Percentiles rank a stretch among this genome's conserved stretches.
These are phyloP conservation scores for Drosophila teissieri DNA, from an alignment of 1,140 invertebrate genomes.

Conservation along the genomic window DNA sequence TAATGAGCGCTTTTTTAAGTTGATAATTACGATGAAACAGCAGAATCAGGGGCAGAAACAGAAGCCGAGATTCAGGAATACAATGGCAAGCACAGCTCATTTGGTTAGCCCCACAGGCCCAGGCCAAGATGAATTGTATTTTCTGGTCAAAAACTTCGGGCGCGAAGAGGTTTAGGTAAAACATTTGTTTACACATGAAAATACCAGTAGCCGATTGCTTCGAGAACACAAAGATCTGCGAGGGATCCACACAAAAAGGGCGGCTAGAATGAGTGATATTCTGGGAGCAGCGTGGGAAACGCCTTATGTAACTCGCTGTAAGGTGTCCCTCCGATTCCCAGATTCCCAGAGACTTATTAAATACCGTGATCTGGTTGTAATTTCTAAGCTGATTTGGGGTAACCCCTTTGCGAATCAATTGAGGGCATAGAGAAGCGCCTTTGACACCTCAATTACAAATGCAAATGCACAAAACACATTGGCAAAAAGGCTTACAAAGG, in stretches of 20 bases:
- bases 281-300: constrained; percentile 72
- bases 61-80: constrained; percentile 24
- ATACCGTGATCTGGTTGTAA: constrained; percentile 73
- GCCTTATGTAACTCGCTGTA: constrained; percentile 64
- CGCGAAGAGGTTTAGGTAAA: constrained; percentile 63
- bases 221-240: constrained; percentile 43
- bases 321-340: constrained; percentile 37
- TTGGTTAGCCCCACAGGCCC: constrained; percentile 52
- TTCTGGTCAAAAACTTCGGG: constrained; percentile 23
- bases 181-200: constrained; percentile 79
- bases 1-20: constrained; percentile 79
- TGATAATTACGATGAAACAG: constrained; percentile 80
- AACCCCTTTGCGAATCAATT: constrained; percentile 69
- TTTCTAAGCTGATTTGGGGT: constrained; percentile 66
- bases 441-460: constrained; percentile 59
- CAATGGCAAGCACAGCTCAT: constrained; percentile 53
- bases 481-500: not conserved
- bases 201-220: constrained; percentile 78
- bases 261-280: constrained; percentile 44
- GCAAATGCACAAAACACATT: constrained; percentile 38
- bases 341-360: constrained; percentile 58
- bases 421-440: constrained; percentile 20
- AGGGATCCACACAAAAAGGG: constrained; percentile 15
- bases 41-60: constrained; percentile 49
- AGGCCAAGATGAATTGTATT: constrained; percentile 58